Evolutionary conservation across 2,888 invertebrate species (phyloP), one percentile per base, ranked within the genome.

Genomic region (Chesias legatella): DNA sequence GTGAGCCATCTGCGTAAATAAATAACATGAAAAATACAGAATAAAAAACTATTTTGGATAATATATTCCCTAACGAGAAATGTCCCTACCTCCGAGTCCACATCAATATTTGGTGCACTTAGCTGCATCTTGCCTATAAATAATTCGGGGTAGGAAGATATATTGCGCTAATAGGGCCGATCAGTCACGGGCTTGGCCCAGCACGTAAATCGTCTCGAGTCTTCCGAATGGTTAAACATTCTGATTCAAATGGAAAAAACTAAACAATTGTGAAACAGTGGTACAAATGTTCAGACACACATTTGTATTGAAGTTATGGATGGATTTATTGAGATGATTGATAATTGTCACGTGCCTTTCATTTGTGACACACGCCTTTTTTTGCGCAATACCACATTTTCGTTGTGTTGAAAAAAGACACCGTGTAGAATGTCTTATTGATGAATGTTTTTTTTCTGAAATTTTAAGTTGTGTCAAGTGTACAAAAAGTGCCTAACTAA

Each of bases 131-230:
- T 58, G 54, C 41, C 60, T 56, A 69, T 82, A 77, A 82, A 84
- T 83, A 80, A 79, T 83, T 76, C 79, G 73, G 63, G 53, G 33
- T 13, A 32, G 45, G 40, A 58, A 66, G 78, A 77, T 73, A 62
- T 74, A 82, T 81, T 52, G 69, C 53, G 62, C 58, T 77, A 79
- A 82, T 79, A 80, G 69, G 47, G 46, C 43, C 67, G 60, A 83
- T 84, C 76, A 64, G 60, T 84, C 83, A 79, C 71, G 34, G 50
- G 35, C 33, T 45, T 58, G 65, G 33, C 40, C 30, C 10, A 22
- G 39, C 59, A 60, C 73, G 79, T 81, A 81, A 83, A 84, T 82
- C 81, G 80, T 80, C 80, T 78, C n/a, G 75, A 72, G 69, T 79
- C 76, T 75, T 75, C 77, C 73, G 72, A 73, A 72, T 73, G 70